These are phyloP conservation scores for Hydractinia symbiolongicarpus DNA, from an alignment of 30 jellyfish, hydroid and myxozoan species.

Conservation along the genomic window DNA sequence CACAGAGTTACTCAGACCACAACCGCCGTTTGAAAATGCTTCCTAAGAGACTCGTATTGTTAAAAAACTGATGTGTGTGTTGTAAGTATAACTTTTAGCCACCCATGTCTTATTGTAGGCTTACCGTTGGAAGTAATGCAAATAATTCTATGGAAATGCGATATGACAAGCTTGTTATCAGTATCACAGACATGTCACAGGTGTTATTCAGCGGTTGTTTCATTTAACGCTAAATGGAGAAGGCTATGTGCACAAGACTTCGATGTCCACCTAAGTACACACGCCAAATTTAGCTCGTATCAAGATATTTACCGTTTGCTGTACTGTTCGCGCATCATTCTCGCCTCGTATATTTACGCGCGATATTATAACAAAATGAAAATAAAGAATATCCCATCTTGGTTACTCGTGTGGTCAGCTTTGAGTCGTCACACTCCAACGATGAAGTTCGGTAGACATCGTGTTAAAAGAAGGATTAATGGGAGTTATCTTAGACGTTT, in stretches of 20 bases:
- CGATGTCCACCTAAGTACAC: conserved; percentile 32
- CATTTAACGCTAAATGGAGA: conserved; percentile 44
- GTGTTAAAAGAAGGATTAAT: conserved; percentile 41
- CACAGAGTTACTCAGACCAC: too few relatives aligned
- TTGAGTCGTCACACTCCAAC: conserved; percentile 69
- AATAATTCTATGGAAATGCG: conserved; percentile 40
- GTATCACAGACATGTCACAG: conserved; percentile 37
- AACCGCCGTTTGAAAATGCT: too few relatives aligned
- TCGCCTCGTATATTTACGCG: conserved; percentile 64
- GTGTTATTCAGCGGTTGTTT: conserved; percentile 5
- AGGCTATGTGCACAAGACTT: conserved; percentile 48
- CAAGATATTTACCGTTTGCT: conserved; percentile 45
- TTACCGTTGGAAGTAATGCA: conserved; percentile 31
- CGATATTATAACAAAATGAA: conserved; percentile 39
- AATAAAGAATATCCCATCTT: conserved; percentile 46
- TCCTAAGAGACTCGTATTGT: too few relatives aligned
- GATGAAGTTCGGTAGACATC: conserved; percentile 61
- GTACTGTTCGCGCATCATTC: conserved; percentile 62
- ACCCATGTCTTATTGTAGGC: not conserved
- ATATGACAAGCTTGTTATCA: conserved; percentile 43
- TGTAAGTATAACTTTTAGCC: not conserved
- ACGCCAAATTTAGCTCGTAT: conserved; percentile 40
- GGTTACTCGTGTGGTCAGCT: conserved; percentile 81
- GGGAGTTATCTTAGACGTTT: conserved; percentile 63
- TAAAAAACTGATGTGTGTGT: too few relatives aligned